phyloP scores from a whole-genome alignment of 2,113 vertebrate species.

The Corvus cornix region DNA sequence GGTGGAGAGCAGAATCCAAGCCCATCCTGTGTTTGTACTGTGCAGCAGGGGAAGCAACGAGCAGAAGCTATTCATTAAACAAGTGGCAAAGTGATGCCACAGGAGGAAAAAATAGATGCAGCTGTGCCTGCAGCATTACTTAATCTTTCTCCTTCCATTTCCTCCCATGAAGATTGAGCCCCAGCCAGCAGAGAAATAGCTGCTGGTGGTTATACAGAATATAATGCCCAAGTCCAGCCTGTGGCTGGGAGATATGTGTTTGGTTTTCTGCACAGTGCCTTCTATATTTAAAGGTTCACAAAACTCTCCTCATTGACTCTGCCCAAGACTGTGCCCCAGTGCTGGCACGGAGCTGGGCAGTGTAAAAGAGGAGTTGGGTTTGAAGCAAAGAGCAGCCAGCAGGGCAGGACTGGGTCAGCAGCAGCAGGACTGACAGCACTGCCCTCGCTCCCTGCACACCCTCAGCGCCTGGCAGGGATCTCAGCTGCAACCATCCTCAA shows the following conservation, averaged over 20 bases:
- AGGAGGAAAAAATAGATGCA: slow-evolving; percentile 35
- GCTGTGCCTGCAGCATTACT: slow-evolving; percentile 49
- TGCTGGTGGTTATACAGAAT: slow-evolving; percentile 28
- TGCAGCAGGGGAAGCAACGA: neutral
- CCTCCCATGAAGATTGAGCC: slow-evolving; percentile 40
- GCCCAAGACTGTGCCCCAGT: neutral
- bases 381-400: neutral
- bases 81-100: slow-evolving; percentile 51
- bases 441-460: neutral
- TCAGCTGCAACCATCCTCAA: neutral
- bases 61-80: slow-evolving; percentile 35
- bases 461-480: neutral
- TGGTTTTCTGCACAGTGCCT: neutral
- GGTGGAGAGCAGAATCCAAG: neutral
- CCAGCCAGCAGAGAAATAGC: slow-evolving; percentile 47
- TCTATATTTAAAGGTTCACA: neutral
- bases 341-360: neutral
- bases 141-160: slow-evolving; percentile 58
- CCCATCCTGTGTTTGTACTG: neutral
- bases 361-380: neutral
- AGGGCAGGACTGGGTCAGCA: neutral
- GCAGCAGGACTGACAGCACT: neutral
- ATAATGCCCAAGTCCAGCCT: slow-evolving; percentile 7
- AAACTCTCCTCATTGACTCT: neutral
- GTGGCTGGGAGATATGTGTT: neutral